phyloP scores from a whole-genome alignment of 1,140 invertebrate genomes.

The Zaprionus taronus region DNA sequence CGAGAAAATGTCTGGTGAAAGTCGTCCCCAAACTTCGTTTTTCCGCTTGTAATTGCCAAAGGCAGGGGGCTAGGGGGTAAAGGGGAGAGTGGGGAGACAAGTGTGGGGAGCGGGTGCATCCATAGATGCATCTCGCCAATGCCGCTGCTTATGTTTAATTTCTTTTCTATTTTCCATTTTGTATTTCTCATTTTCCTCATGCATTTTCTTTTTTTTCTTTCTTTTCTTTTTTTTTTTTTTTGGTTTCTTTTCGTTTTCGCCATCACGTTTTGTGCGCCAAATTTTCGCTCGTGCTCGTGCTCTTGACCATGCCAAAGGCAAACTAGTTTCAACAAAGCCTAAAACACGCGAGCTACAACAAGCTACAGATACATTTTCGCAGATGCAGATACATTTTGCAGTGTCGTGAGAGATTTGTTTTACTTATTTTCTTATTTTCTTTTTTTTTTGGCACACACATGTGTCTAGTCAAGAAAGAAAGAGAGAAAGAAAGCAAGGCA shows the following conservation, averaged over 20 bases:
- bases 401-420: constrained; percentile 50
- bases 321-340: constrained; percentile 48
- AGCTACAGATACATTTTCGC: constrained; percentile 11
- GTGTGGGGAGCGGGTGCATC: not conserved
- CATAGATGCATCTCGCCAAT: constrained; percentile 1
- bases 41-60: constrained; percentile 25
- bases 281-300: constrained; percentile 29
- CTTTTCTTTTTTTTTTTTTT: not conserved
- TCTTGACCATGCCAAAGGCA: constrained; percentile 48
- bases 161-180: constrained; percentile 45
- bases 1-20: constrained; percentile 24
- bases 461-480: not conserved
- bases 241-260: constrained; percentile 18
- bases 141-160: constrained; percentile 46
- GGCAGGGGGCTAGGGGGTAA: not conserved
- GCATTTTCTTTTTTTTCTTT: not conserved
- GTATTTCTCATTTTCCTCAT: not conserved
- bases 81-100: not conserved
- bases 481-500: constrained; percentile 21
- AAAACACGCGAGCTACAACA: constrained; percentile 33
- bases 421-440: constrained; percentile 6
- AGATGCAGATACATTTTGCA: constrained; percentile 19
- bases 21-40: constrained; percentile 22
- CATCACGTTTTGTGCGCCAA: constrained; percentile 45
- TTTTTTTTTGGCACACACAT: constrained; percentile 50